These are phyloP conservation scores for Bombyx mandarina DNA, from an alignment of 1,140 invertebrate species.

Conservation along the genomic window DNA sequence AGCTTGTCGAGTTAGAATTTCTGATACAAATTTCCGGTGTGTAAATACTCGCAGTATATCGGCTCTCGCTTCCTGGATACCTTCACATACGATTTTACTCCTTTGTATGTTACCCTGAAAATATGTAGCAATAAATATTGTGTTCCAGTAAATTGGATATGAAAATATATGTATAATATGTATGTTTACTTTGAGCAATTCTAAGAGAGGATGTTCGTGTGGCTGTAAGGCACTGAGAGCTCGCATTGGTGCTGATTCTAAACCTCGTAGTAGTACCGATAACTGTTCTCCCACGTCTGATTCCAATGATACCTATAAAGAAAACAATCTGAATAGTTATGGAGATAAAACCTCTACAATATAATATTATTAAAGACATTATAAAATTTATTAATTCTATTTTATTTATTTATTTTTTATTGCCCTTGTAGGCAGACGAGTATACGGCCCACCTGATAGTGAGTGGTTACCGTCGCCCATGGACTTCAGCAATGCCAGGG, in stretches of 20 bases:
- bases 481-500: no score
- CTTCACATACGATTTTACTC: constrained; percentile 92
- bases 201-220: constrained; percentile 45
- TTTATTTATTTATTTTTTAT: background rate
- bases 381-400: background rate
- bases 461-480: no score
- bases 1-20: constrained; percentile 90
- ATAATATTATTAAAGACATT: no score
- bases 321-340: background rate
- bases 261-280: constrained; percentile 31
- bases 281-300: constrained; percentile 49
- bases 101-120: constrained; percentile 93
- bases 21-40: constrained; percentile 88
- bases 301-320: constrained; percentile 47
- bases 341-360: background rate
- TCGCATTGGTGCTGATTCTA: constrained; percentile 38
- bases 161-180: no score
- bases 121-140: background rate
- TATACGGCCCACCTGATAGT: no score
- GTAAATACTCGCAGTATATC: constrained; percentile 93
- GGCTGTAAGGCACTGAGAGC: constrained; percentile 40
- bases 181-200: constrained; percentile 47
- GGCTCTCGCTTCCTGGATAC: constrained; percentile 87
- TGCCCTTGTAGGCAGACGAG: no score
- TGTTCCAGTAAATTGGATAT: background rate